These are phyloP conservation scores for Melipona beecheii DNA, from an alignment of 2,888 invertebrate species.

Conservation along the genomic window DNA sequence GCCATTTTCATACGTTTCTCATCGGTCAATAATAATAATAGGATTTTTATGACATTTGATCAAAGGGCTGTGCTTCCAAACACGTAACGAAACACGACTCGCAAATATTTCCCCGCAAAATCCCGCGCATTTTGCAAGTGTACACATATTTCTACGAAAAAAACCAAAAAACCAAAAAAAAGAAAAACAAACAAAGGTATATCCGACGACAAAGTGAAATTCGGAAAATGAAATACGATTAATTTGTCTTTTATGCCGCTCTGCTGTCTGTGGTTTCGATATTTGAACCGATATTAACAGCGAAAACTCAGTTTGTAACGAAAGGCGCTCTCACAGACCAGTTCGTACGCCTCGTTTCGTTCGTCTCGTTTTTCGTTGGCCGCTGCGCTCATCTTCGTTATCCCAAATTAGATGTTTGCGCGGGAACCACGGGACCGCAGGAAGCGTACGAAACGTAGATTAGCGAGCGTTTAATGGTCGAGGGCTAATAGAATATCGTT, in stretches of 20 bases:
- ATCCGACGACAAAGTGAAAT: too few relatives aligned
- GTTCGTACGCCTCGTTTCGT: neutral
- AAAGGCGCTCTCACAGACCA: neutral
- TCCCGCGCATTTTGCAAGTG: neutral
- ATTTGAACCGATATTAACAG: neutral
- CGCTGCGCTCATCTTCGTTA: slow-evolving; percentile 21
- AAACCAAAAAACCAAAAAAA: neutral
- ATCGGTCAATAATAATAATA: slow-evolving; percentile 29
- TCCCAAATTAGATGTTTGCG: slow-evolving; percentile 32
- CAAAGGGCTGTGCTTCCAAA: slow-evolving; percentile 18
- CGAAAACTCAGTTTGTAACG: neutral
- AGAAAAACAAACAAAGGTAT: neutral
- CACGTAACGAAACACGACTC: slow-evolving; percentile 1
- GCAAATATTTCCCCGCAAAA: neutral
- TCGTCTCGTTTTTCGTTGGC: too few relatives aligned
- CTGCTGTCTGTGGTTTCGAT: too few relatives aligned
- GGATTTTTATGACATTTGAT: slow-evolving; percentile 45
- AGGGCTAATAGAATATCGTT: slow-evolving; percentile 46
- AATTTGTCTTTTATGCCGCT: too few relatives aligned
- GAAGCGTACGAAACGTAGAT: slow-evolving; percentile 23
- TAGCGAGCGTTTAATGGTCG: slow-evolving; percentile 36
- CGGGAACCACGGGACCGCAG: slow-evolving; percentile 16
- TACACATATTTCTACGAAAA: neutral
- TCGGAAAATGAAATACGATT: too few relatives aligned
- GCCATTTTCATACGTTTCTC: neutral